Conservation (phyloP, 2,888 invertebrate genomes). For the Panorpa germanica region DNA sequence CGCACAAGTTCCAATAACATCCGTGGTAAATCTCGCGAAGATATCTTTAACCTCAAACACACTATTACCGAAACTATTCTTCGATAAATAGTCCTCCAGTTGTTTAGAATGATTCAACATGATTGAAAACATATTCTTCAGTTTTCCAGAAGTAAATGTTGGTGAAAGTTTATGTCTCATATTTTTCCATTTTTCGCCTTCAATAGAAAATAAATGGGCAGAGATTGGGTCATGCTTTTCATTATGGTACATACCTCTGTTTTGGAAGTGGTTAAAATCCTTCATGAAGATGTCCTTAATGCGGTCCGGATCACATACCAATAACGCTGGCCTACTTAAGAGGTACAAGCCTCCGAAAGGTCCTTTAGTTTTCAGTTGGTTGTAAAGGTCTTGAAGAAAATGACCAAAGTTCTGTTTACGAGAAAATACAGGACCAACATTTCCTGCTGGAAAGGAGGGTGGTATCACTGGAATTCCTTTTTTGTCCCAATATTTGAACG, state of each 20-base stretch:
- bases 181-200: slow-evolving; percentile 20
- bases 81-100: slow-evolving; percentile 16
- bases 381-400: no score
- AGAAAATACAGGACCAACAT: no score
- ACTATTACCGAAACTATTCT: slow-evolving; percentile 13
- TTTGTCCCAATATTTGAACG: no score
- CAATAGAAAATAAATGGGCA: slow-evolving; percentile 20
- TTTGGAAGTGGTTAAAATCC: slow-evolving; percentile 20
- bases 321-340: not conserved
- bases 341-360: not conserved
- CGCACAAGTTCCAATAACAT: slow-evolving; percentile 38
- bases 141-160: slow-evolving; percentile 21
- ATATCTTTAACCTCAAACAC: slow-evolving; percentile 33
- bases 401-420: no score
- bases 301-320: not conserved
- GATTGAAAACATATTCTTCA: slow-evolving; percentile 22
- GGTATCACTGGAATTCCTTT: no score
- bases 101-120: slow-evolving; percentile 17
- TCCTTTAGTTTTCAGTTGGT: no score
- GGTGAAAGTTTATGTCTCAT: slow-evolving; percentile 20
- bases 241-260: slow-evolving; percentile 20
- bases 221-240: slow-evolving; percentile 17
- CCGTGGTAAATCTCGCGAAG: slow-evolving; percentile 37
- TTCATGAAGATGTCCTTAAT: slow-evolving; percentile 21
- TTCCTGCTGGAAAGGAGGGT: no score